phyloP scores from a whole-genome alignment of 2,888 invertebrate species.

The Ochropleura plecta region DNA sequence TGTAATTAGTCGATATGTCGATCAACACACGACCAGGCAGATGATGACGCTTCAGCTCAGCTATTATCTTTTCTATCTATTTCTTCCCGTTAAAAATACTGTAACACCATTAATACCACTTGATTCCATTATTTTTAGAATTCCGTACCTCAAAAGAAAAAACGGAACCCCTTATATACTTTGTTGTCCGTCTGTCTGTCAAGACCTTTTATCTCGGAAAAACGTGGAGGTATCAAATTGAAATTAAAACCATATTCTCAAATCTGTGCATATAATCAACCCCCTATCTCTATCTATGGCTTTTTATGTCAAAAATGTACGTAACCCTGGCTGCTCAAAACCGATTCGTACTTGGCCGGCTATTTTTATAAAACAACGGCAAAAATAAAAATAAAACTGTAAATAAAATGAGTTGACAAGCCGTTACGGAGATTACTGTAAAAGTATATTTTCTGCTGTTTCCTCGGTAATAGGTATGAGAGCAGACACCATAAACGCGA shows the following conservation, averaged over 20 bases:
- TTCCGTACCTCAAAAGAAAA: no score
- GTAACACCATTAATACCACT: not conserved
- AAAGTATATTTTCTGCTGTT: conserved; percentile 33
- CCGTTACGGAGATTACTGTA: conserved; percentile 21
- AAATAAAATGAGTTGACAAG: conserved; percentile 28
- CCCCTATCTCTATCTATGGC: no score
- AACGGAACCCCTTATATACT: no score
- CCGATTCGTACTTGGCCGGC: no score
- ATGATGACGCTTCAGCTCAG: not conserved
- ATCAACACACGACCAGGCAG: not conserved
- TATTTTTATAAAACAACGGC: not conserved
- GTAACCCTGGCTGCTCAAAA: no score
- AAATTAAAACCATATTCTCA: no score
- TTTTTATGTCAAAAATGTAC: no score
- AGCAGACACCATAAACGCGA: conserved; percentile 25
- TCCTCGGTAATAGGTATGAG: conserved; percentile 34
- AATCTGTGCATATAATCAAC: no score
- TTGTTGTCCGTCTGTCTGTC: no score
- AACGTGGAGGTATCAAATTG: no score
- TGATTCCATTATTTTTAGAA: not conserved
- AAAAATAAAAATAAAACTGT: conserved; percentile 22
- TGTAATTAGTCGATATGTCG: no score
- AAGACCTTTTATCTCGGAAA: no score
- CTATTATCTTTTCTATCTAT: not conserved
- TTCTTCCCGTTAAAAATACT: not conserved